These are phyloP conservation scores for Ophioninae sp. DNA, from an alignment of 2,888 invertebrate species.

Conservation along the genomic window DNA sequence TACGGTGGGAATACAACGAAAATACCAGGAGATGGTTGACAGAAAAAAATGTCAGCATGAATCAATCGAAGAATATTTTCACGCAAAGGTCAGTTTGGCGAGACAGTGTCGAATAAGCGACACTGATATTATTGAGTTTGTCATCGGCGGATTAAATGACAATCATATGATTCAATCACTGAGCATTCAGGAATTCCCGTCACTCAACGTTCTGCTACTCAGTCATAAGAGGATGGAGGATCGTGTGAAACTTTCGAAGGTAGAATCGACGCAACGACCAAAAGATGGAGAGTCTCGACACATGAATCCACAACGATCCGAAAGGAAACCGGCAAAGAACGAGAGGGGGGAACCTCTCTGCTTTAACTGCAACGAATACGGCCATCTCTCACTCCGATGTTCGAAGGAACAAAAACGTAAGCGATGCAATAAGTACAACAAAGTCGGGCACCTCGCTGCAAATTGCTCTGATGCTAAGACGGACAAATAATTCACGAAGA, in stretches of 20 bases:
- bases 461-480: slow-evolving; percentile 20
- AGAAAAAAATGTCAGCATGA: slow-evolving; percentile 19
- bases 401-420: slow-evolving; percentile 43
- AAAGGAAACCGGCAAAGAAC: slow-evolving; percentile 28
- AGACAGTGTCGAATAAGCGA: slow-evolving; percentile 38
- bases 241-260: slow-evolving; percentile 9
- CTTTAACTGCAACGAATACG: slow-evolving; percentile 41
- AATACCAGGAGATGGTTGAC: slow-evolving; percentile 43
- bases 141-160: slow-evolving; percentile 38
- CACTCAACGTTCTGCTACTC: slow-evolving; percentile 34
- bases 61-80: slow-evolving; percentile 38
- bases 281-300: slow-evolving; percentile 26
- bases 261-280: slow-evolving; percentile 13
- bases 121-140: slow-evolving; percentile 40
- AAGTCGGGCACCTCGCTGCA: slow-evolving; percentile 36
- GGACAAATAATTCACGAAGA: slow-evolving; percentile 19
- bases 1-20: slow-evolving; percentile 40
- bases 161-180: slow-evolving; percentile 33
- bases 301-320: slow-evolving; percentile 1
- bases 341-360: slow-evolving; percentile 38
- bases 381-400: slow-evolving; percentile 32
- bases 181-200: slow-evolving; percentile 39
- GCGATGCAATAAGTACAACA: slow-evolving; percentile 41
- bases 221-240: slow-evolving; percentile 43
- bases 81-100: slow-evolving; percentile 40